phyloP scores from a whole-genome alignment of 2,888 invertebrate species.

The Brassicogethes aeneus region DNA sequence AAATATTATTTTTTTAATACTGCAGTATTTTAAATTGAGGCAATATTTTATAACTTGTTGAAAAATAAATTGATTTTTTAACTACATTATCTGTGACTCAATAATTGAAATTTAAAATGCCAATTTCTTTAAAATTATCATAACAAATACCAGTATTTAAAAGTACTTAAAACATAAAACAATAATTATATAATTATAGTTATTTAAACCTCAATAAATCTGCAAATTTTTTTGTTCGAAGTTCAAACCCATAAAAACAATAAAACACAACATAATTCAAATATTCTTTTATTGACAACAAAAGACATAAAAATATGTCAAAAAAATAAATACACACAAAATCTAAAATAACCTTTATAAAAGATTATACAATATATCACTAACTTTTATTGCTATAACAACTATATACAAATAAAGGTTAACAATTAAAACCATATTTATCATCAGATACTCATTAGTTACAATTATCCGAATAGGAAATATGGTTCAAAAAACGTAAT shows the following conservation, averaged over 20 bases:
- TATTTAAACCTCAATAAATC: too few relatives aligned
- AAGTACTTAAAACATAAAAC: too few relatives aligned
- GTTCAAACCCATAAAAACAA: background rate
- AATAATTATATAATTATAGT: too few relatives aligned
- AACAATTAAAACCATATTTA: background rate
- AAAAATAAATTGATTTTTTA: too few relatives aligned
- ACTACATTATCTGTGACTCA: too few relatives aligned
- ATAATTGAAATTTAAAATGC: too few relatives aligned
- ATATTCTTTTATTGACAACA: conserved; percentile 29
- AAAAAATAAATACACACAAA: conserved; percentile 31
- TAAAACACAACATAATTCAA: conserved; percentile 1
- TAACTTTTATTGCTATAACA: conserved; percentile 26
- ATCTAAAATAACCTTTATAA: conserved; percentile 36
- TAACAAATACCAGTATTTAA: too few relatives aligned
- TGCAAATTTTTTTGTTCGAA: too few relatives aligned
- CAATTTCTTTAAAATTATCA: too few relatives aligned
- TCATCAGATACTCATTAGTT: background rate
- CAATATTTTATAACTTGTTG: too few relatives aligned
- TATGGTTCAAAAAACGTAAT: background rate
- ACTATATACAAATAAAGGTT: conserved; percentile 22
- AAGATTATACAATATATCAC: conserved; percentile 32
- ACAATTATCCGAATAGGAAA: background rate
- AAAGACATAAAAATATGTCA: conserved; percentile 28
- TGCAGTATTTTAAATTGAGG: too few relatives aligned
- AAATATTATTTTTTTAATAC: too few relatives aligned